Conservation (phyloP, 2,888 invertebrate genomes). For the Athalia rosae region DNA sequence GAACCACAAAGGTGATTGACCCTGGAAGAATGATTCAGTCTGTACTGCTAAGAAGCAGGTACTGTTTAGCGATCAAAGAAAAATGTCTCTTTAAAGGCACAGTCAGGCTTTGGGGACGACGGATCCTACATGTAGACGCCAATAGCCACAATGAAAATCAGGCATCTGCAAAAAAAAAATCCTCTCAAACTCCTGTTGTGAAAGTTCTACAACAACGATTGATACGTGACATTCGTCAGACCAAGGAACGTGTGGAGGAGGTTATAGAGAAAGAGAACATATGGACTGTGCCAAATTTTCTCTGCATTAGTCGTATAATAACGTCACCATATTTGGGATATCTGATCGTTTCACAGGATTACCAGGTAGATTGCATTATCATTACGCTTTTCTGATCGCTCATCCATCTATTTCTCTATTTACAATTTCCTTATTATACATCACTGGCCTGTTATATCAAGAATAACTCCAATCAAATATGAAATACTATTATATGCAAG, state of each 20-base stretch:
- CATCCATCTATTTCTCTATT: background rate
- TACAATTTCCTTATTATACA: too few species aligned
- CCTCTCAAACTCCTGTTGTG: background rate
- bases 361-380: slow-evolving; percentile 72
- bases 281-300: slow-evolving; percentile 93
- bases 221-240: slow-evolving; percentile 64
- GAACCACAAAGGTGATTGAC: background rate
- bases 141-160: slow-evolving; percentile 55
- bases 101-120: slow-evolving; percentile 57
- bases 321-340: slow-evolving; percentile 93
- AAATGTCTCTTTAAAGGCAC: slow-evolving; percentile 62
- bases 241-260: slow-evolving; percentile 82
- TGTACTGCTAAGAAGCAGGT: slow-evolving; percentile 55
- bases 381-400: background rate
- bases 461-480: background rate
- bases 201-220: slow-evolving; percentile 63
- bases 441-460: background rate
- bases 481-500: background rate
- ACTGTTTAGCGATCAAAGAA: slow-evolving; percentile 52
- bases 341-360: slow-evolving; percentile 88
- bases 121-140: slow-evolving; percentile 59
- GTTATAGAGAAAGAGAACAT: slow-evolving; percentile 92
- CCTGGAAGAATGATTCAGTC: slow-evolving; percentile 58
- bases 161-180: slow-evolving; percentile 53
- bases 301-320: slow-evolving; percentile 90